phyloP scores from a whole-genome alignment of 2,113 vertebrate genomes.

The Plecotus auritus region DNA sequence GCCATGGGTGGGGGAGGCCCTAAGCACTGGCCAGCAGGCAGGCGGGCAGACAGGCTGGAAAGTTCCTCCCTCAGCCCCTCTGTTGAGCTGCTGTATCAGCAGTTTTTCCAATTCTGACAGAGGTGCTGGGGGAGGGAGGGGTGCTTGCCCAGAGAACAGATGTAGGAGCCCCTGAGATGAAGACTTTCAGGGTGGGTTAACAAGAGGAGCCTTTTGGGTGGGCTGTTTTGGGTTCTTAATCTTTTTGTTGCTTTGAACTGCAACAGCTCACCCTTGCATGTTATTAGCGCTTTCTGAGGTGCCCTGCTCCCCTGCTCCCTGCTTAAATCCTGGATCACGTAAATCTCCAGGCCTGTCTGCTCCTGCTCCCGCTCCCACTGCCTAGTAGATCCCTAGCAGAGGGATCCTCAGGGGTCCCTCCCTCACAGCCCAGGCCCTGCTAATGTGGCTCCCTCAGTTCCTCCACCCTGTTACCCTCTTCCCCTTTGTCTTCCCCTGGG shows the following conservation, averaged over 20 bases:
- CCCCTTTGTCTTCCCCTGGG: background rate
- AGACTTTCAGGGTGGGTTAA: background rate
- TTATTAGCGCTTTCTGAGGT: background rate
- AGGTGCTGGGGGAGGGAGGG: constrained; percentile 35
- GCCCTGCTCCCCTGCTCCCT: background rate
- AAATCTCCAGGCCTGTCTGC: background rate
- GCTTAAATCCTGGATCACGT: background rate
- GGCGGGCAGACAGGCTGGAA: constrained; percentile 13
- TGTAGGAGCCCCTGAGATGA: background rate
- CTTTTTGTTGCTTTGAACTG: background rate
- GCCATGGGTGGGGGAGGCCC: background rate
- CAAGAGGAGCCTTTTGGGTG: background rate
- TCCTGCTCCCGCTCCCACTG: background rate
- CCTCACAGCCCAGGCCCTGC: background rate
- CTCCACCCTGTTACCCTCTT: background rate
- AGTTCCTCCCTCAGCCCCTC: constrained; percentile 29
- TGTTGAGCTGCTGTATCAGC: constrained; percentile 30
- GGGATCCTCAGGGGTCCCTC: background rate
- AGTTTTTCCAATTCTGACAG: constrained; percentile 42
- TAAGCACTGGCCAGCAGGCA: background rate
- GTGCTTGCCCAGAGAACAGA: background rate
- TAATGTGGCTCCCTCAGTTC: background rate
- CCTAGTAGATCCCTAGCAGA: no score
- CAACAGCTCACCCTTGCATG: background rate
- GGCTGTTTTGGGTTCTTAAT: background rate